Conservation (phyloP, 2,888 invertebrate genomes). For the Polydrusus cervinus region DNA sequence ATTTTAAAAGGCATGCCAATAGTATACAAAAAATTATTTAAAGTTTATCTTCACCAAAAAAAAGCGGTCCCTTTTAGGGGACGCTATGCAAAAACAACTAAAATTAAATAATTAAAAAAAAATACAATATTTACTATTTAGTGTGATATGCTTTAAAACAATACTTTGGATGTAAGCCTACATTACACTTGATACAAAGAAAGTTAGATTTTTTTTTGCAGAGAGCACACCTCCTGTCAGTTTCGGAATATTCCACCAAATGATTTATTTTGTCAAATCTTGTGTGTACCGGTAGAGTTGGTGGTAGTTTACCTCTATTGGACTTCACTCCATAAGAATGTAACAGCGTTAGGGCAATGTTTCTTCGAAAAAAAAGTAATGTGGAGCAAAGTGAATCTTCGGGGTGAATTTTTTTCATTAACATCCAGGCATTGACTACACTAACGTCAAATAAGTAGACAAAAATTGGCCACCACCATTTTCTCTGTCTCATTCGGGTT, state of each 20-base stretch:
- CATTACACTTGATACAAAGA: conserved; percentile 23
- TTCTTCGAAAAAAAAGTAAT: conserved; percentile 29
- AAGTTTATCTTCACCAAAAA: background rate
- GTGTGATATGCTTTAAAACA: conserved; percentile 28
- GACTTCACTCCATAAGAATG: conserved; percentile 23
- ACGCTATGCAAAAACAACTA: background rate
- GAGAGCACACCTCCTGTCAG: conserved; percentile 15
- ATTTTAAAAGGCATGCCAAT: background rate
- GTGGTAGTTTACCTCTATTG: conserved; percentile 22
- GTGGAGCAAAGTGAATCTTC: background rate
- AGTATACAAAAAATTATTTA: background rate
- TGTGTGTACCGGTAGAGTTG: background rate
- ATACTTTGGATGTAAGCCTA: conserved; percentile 26
- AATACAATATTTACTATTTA: background rate
- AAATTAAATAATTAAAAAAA: background rate
- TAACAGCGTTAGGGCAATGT: conserved; percentile 8
- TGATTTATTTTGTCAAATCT: conserved; percentile 25
- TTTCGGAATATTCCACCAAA: conserved; percentile 5
- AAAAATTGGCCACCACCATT: conserved; percentile 48
- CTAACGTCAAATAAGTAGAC: conserved; percentile 24
- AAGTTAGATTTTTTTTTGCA: conserved; percentile 23
- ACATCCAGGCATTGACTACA: conserved; percentile 31
- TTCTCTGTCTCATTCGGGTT: conserved; percentile 55
- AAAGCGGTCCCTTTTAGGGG: background rate
- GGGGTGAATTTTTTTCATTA: conserved; percentile 23